phyloP scores from a whole-genome alignment of 2,888 invertebrate species.

The Drosophila pseudotakahashii region DNA sequence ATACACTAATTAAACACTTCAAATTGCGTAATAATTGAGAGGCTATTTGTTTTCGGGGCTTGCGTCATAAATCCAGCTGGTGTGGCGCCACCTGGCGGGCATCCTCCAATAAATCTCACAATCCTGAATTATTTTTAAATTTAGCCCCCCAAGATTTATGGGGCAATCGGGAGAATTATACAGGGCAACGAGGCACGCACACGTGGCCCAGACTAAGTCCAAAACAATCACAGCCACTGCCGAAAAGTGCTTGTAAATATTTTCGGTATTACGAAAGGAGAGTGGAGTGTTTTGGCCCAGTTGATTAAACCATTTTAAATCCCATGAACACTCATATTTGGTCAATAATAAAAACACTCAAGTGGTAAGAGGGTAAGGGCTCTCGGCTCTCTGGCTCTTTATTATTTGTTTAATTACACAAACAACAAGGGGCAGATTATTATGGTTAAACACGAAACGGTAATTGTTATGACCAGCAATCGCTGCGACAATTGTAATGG shows the following conservation, averaged over 20 bases:
- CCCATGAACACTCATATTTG: slow-evolving; percentile 52
- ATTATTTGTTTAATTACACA: slow-evolving; percentile 76
- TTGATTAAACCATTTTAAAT: slow-evolving; percentile 74
- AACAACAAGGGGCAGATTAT: slow-evolving; percentile 72
- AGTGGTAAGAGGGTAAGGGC: slow-evolving; percentile 28
- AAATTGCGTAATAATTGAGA: slow-evolving; percentile 60
- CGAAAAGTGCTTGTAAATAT: slow-evolving; percentile 50
- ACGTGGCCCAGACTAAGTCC: slow-evolving; percentile 15
- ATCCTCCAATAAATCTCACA: slow-evolving; percentile 57
- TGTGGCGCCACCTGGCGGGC: slow-evolving; percentile 17
- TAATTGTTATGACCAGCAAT: slow-evolving; percentile 69
- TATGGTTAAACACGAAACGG: slow-evolving; percentile 77
- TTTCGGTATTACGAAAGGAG: slow-evolving; percentile 30
- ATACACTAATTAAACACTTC: slow-evolving; percentile 54
- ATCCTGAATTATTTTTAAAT: slow-evolving; percentile 56
- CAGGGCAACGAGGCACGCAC: slow-evolving; percentile 28
- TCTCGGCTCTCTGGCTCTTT: slow-evolving; percentile 34
- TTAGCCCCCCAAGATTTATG: slow-evolving; percentile 51
- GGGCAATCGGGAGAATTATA: slow-evolving; percentile 28
- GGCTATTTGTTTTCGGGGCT: slow-evolving; percentile 16
- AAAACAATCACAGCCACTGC: slow-evolving; percentile 23
- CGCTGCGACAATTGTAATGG: slow-evolving; percentile 61
- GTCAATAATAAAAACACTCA: slow-evolving; percentile 42
- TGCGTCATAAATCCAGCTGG: slow-evolving; percentile 27
- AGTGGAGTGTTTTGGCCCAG: slow-evolving; percentile 21